Conservation (phyloP, 2,113 vertebrate species). For the Cygnus buccinator region DNA sequence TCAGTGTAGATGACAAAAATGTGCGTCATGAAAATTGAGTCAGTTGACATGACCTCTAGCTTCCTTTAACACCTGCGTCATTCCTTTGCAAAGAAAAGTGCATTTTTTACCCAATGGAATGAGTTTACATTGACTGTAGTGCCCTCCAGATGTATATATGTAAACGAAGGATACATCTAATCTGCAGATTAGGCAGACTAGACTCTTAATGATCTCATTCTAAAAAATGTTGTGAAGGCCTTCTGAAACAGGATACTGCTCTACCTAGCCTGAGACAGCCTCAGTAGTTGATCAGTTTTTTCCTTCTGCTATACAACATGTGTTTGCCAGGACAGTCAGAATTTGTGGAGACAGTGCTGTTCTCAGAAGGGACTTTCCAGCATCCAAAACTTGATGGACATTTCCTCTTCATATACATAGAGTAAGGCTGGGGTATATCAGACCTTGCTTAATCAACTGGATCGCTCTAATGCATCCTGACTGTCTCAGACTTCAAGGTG, state of each 20-base stretch:
- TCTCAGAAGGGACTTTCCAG: background rate
- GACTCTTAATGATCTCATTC: background rate
- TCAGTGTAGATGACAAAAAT: background rate
- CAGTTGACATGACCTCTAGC: background rate
- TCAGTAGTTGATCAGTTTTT: rapidly evolving
- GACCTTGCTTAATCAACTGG: background rate
- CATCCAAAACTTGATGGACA: background rate
- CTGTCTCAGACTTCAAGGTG: background rate
- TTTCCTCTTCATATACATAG: background rate
- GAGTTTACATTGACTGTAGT: background rate
- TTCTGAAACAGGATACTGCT: background rate
- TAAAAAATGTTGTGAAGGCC: background rate
- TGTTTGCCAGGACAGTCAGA: background rate
- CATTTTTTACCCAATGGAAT: background rate
- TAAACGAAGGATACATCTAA: background rate
- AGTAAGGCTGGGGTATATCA: rapidly evolving
- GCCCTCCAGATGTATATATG: no score
- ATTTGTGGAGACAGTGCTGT: background rate
- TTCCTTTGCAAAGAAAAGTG: background rate
- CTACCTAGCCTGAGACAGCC: background rate
- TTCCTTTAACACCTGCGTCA: background rate
- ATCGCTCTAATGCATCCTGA: background rate
- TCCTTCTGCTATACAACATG: rapidly evolving
- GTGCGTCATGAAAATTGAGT: background rate
- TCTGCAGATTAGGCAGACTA: background rate